Base-by-base conservation (phyloP, 1,140 invertebrate genomes). In the Caenorhabditis brenneri region DNA sequence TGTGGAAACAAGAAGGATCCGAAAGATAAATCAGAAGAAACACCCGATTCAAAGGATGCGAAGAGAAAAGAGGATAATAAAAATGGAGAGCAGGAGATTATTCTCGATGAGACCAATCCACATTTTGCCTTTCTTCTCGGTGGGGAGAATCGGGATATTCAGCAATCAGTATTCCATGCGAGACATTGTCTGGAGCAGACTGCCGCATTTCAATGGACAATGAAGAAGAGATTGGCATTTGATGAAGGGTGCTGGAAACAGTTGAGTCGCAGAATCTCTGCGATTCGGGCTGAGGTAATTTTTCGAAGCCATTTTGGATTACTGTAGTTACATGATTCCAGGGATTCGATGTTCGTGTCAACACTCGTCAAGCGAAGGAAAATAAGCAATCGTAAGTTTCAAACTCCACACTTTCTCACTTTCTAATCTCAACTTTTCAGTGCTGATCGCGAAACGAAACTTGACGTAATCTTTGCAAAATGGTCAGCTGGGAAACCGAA, bases 211-310 rank as follows among this genome's bases (percentile, higher is more conserved):
- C 36, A 46, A 19, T 74, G 65, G 65, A 46, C 65, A 27, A 74
- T 74, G 36, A 74, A 74, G 10, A 74, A 74, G 36, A n/a, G 65
- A 74, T 42, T 74, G 36, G 19, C 65, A 2, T 74, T 74, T 74
- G 65, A 74, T 42, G 65, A 74, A 12, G 65, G 65, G 4, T 74
- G 36, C 36, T 74, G 65, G 65, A 74, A 74, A n/a, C 65, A 74
- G 27, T 42, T 74, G 65, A 74, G 36, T n/a, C 33, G 65, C 6
- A n/a, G 65, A 42, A 42, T 74, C 19, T n/a, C 36, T 16, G 33
- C 65, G 4, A 42, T 74, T 42, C 42, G 24, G 33, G 65, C 65
- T 4, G 65, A 74, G 65, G 65, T 74, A 9, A 12, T 16, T 46
- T 46, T 9, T 16, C 42, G 16, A 9, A 16, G 42, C 10, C 42